Evolutionary conservation across 2,113 vertebrate genomes (phyloP), one percentile per base, ranked within the genome.

Genomic region (Taurulus bubalis): DNA sequence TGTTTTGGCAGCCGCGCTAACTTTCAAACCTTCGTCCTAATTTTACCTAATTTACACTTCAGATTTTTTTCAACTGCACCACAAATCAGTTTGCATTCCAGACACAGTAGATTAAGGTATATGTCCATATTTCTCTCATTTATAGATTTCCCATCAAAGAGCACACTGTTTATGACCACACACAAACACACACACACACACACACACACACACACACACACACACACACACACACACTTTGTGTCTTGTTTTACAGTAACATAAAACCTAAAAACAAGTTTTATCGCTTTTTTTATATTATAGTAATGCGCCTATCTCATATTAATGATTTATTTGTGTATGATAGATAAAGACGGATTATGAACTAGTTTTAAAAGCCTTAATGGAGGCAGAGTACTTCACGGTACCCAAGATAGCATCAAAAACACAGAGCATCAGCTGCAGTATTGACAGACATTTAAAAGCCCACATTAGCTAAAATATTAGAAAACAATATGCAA

Each of bases 311-410:
- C 1, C 20, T 56, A 69, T 69, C 71, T 63, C 47, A 64, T 32
- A 69, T 59, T 59, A 71, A 71, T 77, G 47, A 68, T 79, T 69
- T 82, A 74, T 53, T 66, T 18, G 42, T 67, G 42, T 28, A 42
- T 20, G 18, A 32, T 7, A 53, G 85, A 60, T 40, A 15, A 56
- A 26, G 28, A 26, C 36, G 26, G 20, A 32, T 40, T 45, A 71
- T 70, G 63, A 77, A 80, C 51, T 32, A 9, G 45, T 45, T 82
- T 84, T 86, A 64, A 75, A 79, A 56, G 75, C 40, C 40, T 71
- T 75, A 70, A 83, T 76, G 45, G 70, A 89, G 36, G 68, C 26
- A 78, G 56, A 82, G 36, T 30, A 16, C n/a, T 65, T 3, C 8
- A 11, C 5, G 38, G 38, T 49, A 18, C 34, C 40, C 4, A 32